Conservation (phyloP, 1,140 invertebrate species). For the Ectropis grisescens region DNA sequence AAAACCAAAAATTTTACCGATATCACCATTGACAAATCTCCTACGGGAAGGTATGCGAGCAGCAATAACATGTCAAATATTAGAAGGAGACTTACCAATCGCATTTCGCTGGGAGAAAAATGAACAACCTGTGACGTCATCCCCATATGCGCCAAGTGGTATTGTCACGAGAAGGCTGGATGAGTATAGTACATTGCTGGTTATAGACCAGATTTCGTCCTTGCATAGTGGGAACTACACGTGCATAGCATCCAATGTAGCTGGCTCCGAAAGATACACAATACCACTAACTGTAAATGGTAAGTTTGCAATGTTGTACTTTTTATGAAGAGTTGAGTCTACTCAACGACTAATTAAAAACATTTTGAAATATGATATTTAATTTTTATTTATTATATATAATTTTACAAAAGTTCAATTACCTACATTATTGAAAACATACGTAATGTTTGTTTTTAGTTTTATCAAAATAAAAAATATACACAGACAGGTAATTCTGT, state of each 20-base stretch:
- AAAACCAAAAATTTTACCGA: constrained; percentile 89
- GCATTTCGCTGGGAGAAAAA: constrained; percentile 89
- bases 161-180: constrained; percentile 78
- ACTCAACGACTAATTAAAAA: no score
- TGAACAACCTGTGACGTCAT: constrained; percentile 73
- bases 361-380: no score
- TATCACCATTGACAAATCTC: constrained; percentile 83
- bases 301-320: constrained; percentile 68
- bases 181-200: constrained; percentile 89
- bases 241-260: constrained; percentile 87
- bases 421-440: no score
- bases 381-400: no score
- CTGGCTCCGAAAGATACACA: constrained; percentile 81
- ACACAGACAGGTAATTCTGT: no score
- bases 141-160: constrained; percentile 67
- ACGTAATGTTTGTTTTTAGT: no score
- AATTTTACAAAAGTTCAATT: no score
- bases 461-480: no score
- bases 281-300: constrained; percentile 87
- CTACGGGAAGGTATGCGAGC: constrained; percentile 92
- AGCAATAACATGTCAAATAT: constrained; percentile 93
- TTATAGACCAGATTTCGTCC: constrained; percentile 88
- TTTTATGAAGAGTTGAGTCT: constrained; percentile 7
- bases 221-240: constrained; percentile 91
- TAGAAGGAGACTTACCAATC: constrained; percentile 94